These are phyloP conservation scores for Pionites leucogaster DNA, from an alignment of 2,113 vertebrate genomes.

Conservation along the genomic window DNA sequence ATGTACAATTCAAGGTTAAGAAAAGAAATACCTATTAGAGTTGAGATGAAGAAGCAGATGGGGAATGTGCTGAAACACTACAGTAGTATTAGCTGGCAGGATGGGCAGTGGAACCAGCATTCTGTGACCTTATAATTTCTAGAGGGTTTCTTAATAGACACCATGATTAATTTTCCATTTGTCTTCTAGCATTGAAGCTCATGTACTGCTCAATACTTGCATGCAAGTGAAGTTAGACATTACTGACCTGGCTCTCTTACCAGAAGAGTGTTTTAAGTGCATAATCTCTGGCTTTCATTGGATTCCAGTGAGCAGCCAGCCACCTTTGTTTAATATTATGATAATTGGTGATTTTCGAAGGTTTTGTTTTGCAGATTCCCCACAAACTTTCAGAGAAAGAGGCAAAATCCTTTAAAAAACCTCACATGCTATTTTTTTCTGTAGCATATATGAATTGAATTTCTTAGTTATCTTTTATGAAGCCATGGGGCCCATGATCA, in stretches of 20 bases:
- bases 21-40: not conserved
- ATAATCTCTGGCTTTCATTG: not conserved
- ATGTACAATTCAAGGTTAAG: not conserved
- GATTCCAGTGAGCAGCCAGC: not conserved
- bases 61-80: not conserved
- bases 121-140: not conserved
- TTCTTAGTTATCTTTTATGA: not conserved
- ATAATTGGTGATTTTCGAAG: not conserved
- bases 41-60: not conserved
- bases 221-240: not conserved
- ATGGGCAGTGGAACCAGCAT: not conserved
- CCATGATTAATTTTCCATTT: slow-evolving; percentile 18
- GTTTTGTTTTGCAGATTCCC: not conserved
- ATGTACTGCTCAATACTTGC: not conserved
- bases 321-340: not conserved
- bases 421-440: not conserved
- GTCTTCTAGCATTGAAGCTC: not conserved
- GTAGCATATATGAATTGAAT: not conserved
- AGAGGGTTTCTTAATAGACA: not conserved
- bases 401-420: not conserved
- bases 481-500: not conserved
- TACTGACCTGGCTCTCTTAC: not conserved
- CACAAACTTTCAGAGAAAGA: not conserved
- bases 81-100: not conserved
- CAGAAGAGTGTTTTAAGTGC: not conserved